phyloP scores from a whole-genome alignment of 2,113 vertebrate species.

The Salvelinus fontinalis region DNA sequence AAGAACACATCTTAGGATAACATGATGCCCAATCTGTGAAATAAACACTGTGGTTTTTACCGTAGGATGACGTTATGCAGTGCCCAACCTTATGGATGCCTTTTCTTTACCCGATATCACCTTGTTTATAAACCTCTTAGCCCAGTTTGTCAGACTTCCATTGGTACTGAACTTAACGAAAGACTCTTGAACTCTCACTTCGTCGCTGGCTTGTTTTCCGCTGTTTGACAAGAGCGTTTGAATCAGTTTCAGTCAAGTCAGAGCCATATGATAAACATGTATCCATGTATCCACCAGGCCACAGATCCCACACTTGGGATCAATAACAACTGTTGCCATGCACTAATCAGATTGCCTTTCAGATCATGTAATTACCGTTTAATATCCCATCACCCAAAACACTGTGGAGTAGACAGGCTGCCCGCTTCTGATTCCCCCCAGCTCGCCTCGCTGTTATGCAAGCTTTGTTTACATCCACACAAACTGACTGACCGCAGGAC shows the following conservation, averaged over 20 bases:
- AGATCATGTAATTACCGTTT: conserved; percentile 62
- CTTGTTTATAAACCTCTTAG: not conserved
- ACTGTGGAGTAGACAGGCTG: not conserved
- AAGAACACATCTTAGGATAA: conserved; percentile 29
- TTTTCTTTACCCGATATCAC: not conserved
- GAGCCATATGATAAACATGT: too few relatives aligned
- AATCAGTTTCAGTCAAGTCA: too few relatives aligned
- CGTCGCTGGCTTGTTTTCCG: not conserved
- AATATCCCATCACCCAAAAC: conserved; percentile 47
- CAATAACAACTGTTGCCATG: conserved; percentile 62
- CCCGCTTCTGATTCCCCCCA: conserved; percentile 26
- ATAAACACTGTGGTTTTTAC: conserved; percentile 41
- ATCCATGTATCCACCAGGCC: too few relatives aligned
- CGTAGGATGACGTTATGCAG: conserved; percentile 36
- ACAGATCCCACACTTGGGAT: conserved; percentile 47
- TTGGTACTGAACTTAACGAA: not conserved
- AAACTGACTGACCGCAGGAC: conserved; percentile 39
- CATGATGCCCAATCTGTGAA: conserved; percentile 44
- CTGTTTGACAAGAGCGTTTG: too few relatives aligned
- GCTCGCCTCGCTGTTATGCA: conserved; percentile 23
- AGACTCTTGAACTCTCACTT: not conserved
- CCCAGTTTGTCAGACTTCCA: not conserved
- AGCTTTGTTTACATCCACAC: conserved; percentile 49
- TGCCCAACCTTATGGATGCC: conserved; percentile 33
- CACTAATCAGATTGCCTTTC: conserved; percentile 66